These are phyloP conservation scores for Siniperca knerii DNA, from an alignment of 2,113 vertebrate species.

Conservation along the genomic window DNA sequence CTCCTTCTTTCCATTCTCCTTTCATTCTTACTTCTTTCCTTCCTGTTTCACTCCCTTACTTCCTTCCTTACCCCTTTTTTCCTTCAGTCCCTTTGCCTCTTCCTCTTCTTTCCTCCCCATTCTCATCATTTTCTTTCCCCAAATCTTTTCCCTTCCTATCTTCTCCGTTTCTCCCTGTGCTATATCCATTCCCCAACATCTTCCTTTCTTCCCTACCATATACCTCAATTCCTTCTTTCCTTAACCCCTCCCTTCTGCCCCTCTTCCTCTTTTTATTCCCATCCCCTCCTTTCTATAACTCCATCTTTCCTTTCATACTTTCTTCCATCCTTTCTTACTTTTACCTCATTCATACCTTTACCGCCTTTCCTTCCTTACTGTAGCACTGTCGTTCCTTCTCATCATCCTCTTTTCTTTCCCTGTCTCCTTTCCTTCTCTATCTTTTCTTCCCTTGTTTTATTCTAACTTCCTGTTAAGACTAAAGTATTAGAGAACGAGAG, in stretches of 20 bases:
- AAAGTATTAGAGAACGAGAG: not conserved
- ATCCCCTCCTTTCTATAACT: not conserved
- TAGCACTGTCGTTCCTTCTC: too few species aligned
- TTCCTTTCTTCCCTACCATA: not conserved
- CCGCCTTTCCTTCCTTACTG: not conserved
- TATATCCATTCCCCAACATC: not conserved
- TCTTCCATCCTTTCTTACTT: not conserved
- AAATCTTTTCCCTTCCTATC: not conserved
- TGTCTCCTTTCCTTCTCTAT: not conserved
- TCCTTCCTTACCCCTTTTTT: not conserved
- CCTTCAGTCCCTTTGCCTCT: too few species aligned
- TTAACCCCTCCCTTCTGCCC: not conserved
- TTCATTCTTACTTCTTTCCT: not conserved
- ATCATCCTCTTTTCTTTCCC: not conserved
- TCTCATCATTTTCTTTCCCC: not conserved
- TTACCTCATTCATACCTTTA: not conserved
- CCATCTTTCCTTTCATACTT: not conserved
- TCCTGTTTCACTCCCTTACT: not conserved
- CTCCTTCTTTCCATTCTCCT: not conserved
- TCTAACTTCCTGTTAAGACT: too few species aligned
- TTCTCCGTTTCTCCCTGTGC: not conserved
- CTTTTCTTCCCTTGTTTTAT: not conserved
- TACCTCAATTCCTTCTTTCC: not conserved
- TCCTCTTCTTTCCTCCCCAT: too few species aligned
- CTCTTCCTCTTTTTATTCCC: not conserved